A percentile compares a stretch with the other conserved stretches of the same genome.
Evolutionary conservation across 2,113 vertebrate genomes (phyloP).

Genomic region (Nymphicus hollandicus): DNA sequence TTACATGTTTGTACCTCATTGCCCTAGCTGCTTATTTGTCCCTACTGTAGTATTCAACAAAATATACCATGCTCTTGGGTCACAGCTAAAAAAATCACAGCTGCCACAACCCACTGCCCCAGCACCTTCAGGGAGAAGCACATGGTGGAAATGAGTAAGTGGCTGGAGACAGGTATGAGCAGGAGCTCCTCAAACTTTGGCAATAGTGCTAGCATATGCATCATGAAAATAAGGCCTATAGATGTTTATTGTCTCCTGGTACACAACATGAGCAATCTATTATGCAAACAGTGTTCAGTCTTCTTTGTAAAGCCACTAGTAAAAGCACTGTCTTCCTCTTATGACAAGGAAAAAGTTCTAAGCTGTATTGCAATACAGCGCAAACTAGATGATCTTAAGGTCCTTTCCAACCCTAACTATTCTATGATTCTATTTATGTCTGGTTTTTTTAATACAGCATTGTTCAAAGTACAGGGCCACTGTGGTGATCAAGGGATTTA

Average conservation of each 20-base stretch:
- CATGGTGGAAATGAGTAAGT: neutral
- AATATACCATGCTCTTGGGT: neutral
- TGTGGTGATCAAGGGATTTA: neutral
- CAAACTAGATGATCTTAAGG: neutral
- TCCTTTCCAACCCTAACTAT: too few species aligned
- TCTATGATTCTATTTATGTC: too few species aligned
- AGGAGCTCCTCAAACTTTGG: neutral
- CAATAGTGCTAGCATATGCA: neutral
- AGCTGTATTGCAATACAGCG: neutral
- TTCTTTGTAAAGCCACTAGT: neutral
- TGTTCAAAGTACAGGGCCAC: neutral
- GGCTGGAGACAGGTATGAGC: neutral
- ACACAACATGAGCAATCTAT: neutral
- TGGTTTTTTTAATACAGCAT: rapidly evolving
- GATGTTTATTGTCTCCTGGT: neutral
- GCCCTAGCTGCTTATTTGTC: neutral
- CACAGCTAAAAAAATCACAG: neutral
- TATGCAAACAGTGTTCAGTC: neutral
- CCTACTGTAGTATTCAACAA: neutral
- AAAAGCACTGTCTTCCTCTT: neutral
- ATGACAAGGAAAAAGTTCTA: neutral
- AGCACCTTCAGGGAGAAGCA: neutral
- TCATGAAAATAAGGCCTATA: neutral
- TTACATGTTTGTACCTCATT: neutral
- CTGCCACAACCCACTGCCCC: neutral